phyloP scores from a whole-genome alignment of 2,888 invertebrate species.

The Dinocampus coccinellae region DNA sequence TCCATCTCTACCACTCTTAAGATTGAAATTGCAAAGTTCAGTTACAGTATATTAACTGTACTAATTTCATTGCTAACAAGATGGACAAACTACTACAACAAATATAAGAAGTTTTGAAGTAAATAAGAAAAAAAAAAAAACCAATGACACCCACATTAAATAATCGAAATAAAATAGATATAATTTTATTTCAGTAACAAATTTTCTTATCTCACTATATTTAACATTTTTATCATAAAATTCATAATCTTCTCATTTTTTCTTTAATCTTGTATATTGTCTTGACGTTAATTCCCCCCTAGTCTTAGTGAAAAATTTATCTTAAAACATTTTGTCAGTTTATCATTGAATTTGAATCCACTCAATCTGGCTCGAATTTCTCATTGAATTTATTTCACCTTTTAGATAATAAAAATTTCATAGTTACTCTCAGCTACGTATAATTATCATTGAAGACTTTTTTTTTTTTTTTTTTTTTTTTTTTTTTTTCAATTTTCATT shows the following conservation, averaged over 20 bases:
- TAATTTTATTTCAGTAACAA: no score
- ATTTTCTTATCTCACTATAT: no score
- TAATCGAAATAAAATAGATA: background rate
- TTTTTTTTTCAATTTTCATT: background rate
- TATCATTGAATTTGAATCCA: background rate
- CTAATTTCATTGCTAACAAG: background rate
- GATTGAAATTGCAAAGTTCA: conserved; percentile 2
- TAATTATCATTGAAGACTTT: background rate
- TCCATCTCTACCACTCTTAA: no score
- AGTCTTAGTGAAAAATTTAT: background rate
- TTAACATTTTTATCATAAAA: no score
- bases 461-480: background rate
- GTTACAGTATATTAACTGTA: background rate
- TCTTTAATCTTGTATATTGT: conserved; percentile 27
- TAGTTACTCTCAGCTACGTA: background rate
- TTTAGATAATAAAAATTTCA: background rate
- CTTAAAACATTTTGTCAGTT: background rate
- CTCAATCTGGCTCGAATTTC: background rate
- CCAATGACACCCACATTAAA: conserved; percentile 1
- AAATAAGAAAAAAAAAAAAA: background rate
- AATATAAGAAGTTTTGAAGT: background rate
- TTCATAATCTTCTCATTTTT: conserved; percentile 34
- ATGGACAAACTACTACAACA: background rate
- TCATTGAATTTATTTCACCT: background rate
- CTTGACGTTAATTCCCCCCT: background rate